Evolutionary conservation across 1,140 invertebrate genomes (phyloP), one percentile per base, ranked within the genome.

Genomic region (Macrosteles quadrilineatus): DNA sequence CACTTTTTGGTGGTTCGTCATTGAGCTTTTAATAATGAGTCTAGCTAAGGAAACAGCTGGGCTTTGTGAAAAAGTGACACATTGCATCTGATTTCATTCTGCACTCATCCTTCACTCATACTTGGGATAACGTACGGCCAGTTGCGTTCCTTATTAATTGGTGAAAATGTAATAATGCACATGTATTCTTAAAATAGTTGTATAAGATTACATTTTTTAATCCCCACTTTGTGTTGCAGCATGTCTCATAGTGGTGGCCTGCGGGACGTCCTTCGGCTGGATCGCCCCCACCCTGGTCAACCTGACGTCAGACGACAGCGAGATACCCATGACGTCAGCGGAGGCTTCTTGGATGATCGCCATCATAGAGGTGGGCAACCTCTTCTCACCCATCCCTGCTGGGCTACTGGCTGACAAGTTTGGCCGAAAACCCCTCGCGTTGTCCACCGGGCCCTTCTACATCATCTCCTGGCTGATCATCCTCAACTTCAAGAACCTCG

Each of bases 381-480:
- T 68, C 6, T 23, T 70, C 14, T 63, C 66, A 0, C 69, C 68
- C 14, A 62, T 73, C 25, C 69, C 69, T 6, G 72, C 63, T 0
- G 72, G 86, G 23, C 83, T 83, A 47, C 77, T 90, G 2, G 88
- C 92, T 0, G 90, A 96, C 77, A 86, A 84, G 72, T 78, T 91
- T 30, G 95, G 95, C 1, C 81, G 94, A 3, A 72, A 91, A 73
- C 83, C 84, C n/a, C 86, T 89, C 0, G 87, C 95, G n/a, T 78
- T 94, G 11, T 70, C 85, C 0, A 83, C 92, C 25, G 82, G 88
- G 0, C 65, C 89, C 1, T 89, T 91, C 0, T 95, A 92, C 75
- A 76, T 92, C 6, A 31, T 90, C 12, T 92, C 91, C 70, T 96
- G 91, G 91, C 25, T 86, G 4, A 76, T 90, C 0, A 91, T 93